phyloP scores from a whole-genome alignment of 2,113 vertebrate species.

The Saccopteryx leptura region DNA sequence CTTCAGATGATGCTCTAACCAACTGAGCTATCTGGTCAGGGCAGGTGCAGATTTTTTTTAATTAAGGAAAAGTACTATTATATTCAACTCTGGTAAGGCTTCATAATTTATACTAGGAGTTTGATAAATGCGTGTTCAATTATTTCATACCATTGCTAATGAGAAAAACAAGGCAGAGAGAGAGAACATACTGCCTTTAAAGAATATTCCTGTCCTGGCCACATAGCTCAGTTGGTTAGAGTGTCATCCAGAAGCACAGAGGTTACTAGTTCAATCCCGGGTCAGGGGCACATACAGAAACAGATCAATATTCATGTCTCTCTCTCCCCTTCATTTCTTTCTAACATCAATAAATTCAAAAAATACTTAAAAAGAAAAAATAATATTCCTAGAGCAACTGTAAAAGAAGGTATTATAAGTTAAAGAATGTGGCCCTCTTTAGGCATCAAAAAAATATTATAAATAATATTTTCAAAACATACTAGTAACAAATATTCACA shows the following conservation, averaged over 20 bases:
- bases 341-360: too few relatives aligned
- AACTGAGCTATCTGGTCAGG: too few relatives aligned
- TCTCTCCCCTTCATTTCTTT: too few relatives aligned
- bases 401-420: constrained; percentile 20
- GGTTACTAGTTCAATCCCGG: too few relatives aligned
- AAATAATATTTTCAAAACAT: neutral
- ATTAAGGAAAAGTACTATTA: constrained; percentile 17
- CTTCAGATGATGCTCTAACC: too few relatives aligned
- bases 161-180: neutral
- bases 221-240: too few relatives aligned
- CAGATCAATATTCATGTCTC: too few relatives aligned
- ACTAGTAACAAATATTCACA: neutral
- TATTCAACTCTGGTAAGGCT: neutral
- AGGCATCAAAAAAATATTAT: neutral
- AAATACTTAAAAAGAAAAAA: neutral
- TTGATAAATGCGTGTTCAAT: neutral
- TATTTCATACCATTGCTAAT: neutral
- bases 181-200: neutral
- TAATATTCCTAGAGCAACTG: neutral
- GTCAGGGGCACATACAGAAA: too few relatives aligned
- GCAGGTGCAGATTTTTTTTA: neutral
- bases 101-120: constrained; percentile 40
- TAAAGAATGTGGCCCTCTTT: neutral
- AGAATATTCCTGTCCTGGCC: neutral
- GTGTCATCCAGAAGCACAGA: too few relatives aligned